Evolutionary conservation across 2,797 vertebrate genomes (phyloP).

Genomic region (Alca torda): DNA sequence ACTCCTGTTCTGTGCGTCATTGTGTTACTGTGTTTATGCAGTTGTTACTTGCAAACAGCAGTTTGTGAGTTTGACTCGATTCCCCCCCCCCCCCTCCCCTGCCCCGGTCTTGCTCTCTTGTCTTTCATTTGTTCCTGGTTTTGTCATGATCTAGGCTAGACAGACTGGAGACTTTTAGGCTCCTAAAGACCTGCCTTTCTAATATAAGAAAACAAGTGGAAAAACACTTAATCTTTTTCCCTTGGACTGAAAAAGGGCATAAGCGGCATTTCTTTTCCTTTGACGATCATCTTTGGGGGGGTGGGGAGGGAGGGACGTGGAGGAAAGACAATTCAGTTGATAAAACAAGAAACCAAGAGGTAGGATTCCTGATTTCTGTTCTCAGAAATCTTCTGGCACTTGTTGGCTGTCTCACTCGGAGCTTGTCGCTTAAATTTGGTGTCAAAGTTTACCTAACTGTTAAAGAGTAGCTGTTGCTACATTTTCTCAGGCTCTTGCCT

Average conservation of each 20-base stretch:
- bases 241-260: background rate
- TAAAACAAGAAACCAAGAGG: background rate
- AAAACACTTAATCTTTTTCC: constrained; percentile 11
- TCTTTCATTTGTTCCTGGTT: background rate
- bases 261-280: background rate
- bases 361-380: background rate
- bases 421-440: background rate
- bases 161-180: background rate
- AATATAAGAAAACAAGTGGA: constrained; percentile 15
- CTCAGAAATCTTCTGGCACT: background rate
- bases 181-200: background rate
- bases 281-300: background rate
- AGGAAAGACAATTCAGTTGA: background rate
- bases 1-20: background rate
- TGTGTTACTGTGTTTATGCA: background rate
- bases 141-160: background rate
- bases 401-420: background rate
- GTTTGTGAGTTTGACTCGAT: background rate
- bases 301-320: rapidly evolving
- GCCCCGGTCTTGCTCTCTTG: background rate
- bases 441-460: constrained; percentile 10
- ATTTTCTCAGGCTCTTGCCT: background rate
- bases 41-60: constrained; percentile 7
- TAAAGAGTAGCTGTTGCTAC: constrained; percentile 1
- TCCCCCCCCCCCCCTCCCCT: background rate